Percentiles rank a stretch among this genome's conserved stretches.
Conservation (phyloP, 2,113 vertebrate species). For the Mola mola region DNA sequence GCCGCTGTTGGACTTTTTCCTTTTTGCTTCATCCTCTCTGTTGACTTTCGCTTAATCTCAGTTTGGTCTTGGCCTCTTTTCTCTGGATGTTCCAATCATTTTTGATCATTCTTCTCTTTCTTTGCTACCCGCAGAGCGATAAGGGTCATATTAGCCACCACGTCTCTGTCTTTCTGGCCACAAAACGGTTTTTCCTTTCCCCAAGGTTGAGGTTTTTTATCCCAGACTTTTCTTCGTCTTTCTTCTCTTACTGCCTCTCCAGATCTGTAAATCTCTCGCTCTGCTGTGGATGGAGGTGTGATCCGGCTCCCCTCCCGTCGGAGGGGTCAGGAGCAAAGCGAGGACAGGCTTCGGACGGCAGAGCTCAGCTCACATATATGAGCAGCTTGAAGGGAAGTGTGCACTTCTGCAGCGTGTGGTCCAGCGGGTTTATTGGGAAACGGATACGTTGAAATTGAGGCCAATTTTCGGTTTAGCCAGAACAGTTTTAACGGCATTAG, state of each 20-base stretch:
- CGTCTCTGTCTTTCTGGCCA: too few relatives aligned
- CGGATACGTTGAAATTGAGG: conserved; percentile 53
- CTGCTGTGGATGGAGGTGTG: conserved; percentile 39
- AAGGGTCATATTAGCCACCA: too few relatives aligned
- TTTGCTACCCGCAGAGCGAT: background rate
- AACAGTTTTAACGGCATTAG: conserved; percentile 66
- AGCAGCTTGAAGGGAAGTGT: conserved; percentile 51
- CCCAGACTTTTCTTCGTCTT: background rate
- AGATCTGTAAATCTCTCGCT: conserved; percentile 2
- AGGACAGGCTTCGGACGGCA: conserved; percentile 44
- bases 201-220: background rate
- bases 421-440: conserved; percentile 68
- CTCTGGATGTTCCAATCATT: conserved; percentile 8
- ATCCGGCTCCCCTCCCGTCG: conserved; percentile 16
- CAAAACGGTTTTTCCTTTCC: background rate
- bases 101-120: background rate
- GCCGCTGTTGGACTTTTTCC: too few relatives aligned
- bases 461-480: conserved; percentile 49
- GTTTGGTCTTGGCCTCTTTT: too few relatives aligned
- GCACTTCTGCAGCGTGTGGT: conserved; percentile 59
- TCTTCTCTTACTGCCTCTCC: background rate
- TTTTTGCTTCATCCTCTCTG: conserved; percentile 10
- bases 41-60: conserved; percentile 18
- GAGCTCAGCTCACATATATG: conserved; percentile 60
- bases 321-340: conserved; percentile 55